phyloP scores from a whole-genome alignment of 1,140 invertebrate genomes.

The Papilio xuthus region DNA sequence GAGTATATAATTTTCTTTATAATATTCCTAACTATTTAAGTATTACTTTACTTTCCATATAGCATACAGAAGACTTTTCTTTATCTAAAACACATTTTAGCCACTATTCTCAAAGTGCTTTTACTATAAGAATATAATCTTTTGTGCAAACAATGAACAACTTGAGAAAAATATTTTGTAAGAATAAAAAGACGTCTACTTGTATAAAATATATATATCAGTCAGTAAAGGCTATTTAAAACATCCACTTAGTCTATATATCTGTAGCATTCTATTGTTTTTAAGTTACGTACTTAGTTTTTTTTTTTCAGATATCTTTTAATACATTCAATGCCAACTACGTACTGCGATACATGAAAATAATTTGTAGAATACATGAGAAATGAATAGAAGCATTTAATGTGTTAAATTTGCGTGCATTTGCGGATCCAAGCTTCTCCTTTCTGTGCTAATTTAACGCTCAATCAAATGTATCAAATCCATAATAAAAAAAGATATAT shows the following conservation, averaged over 20 bases:
- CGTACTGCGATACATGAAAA: no score
- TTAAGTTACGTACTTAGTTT: neutral
- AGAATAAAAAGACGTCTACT: neutral
- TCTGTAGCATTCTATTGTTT: neutral
- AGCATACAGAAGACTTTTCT: neutral
- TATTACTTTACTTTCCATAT: no score
- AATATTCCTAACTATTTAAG: no score
- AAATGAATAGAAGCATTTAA: no score
- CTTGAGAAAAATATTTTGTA: slow-evolving; percentile 4
- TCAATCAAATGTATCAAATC: no score
- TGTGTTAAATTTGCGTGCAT: no score
- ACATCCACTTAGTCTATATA: neutral
- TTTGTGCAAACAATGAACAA: slow-evolving; percentile 17
- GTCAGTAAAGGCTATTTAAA: neutral
- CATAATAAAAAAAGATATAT: no score
- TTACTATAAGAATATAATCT: slow-evolving; percentile 4
- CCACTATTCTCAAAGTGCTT: neutral
- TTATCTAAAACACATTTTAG: neutral
- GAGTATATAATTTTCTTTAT: no score
- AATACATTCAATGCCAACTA: no score
- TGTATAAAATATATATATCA: neutral
- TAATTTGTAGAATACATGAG: no score
- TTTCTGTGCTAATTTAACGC: no score
- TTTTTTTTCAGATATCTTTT: neutral
- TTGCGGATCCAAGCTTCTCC: no score